Percentiles rank a stretch among this genome's conserved stretches.
Conservation (phyloP, 2,797 vertebrate species). For the Ficedula albicollis region DNA sequence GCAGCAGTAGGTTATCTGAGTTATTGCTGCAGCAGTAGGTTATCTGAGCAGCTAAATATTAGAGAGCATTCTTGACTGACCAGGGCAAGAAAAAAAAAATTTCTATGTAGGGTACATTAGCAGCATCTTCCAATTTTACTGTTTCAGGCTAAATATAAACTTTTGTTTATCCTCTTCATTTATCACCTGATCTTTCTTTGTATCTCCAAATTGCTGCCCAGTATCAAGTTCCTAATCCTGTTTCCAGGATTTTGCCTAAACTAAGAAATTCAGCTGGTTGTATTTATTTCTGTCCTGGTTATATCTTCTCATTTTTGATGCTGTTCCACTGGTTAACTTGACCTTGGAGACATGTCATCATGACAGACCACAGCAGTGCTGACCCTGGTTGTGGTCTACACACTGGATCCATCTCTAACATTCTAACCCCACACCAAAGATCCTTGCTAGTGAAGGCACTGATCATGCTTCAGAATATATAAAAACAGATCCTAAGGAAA, state of each 20-base stretch:
- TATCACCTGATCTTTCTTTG: neutral
- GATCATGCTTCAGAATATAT: neutral
- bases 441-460: neutral
- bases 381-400: neutral
- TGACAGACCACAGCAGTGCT: neutral
- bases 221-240: fast-evolving
- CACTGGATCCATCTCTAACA: neutral
- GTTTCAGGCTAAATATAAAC: neutral
- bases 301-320: neutral
- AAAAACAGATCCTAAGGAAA: neutral
- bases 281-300: neutral
- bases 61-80: neutral
- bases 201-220: neutral
- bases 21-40: neutral
- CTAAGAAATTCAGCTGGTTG: neutral
- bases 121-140: neutral
- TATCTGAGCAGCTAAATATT: neutral
- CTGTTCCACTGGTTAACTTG: neutral
- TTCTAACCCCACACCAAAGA: neutral
- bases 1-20: neutral
- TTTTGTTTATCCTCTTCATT: neutral
- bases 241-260: neutral
- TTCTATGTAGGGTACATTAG: neutral
- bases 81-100: neutral
- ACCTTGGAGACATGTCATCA: neutral